Conservation (phyloP, 2,113 vertebrate species). For the Gobius niger region DNA sequence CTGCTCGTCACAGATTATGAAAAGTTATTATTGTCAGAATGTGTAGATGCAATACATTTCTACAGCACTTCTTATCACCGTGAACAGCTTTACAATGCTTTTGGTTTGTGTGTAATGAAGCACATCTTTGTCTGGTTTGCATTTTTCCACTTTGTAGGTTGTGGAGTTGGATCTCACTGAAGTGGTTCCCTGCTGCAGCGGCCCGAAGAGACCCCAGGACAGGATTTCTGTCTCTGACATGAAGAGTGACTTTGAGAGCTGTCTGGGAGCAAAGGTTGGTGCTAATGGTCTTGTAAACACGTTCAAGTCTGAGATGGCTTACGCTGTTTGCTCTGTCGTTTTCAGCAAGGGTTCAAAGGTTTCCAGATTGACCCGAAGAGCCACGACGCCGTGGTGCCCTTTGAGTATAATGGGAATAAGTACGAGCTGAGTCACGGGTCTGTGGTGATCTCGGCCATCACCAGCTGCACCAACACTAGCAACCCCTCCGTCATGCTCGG, state of each 20-base stretch:
- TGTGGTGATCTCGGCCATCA: constrained; percentile 96
- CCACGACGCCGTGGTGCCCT: constrained; percentile 72
- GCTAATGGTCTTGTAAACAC: neutral
- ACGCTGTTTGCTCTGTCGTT: neutral
- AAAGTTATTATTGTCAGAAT: too few species aligned
- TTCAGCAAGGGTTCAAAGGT: constrained; percentile 97
- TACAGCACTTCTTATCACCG: too few species aligned
- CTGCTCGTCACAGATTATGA: too few species aligned
- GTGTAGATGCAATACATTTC: too few species aligned
- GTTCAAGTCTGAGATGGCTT: neutral
- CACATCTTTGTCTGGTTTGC: neutral
- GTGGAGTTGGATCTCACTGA: constrained; percentile 82
- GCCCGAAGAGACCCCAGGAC: constrained; percentile 96
- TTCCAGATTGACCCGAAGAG: constrained; percentile 84
- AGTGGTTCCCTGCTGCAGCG: constrained; percentile 95
- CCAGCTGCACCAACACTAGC: constrained; percentile 99
- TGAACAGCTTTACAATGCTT: neutral
- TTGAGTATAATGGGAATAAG: constrained; percentile 79
- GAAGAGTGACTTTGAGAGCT: constrained; percentile 90
- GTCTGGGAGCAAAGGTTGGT: constrained; percentile 87
- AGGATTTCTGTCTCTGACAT: constrained; percentile 89
- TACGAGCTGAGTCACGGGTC: constrained; percentile 88
- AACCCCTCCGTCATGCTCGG: constrained; percentile 98
- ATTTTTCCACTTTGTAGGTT: constrained; percentile 43
- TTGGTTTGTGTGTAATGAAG: neutral